phyloP scores from a whole-genome alignment of 2,888 invertebrate species.

The Leucophora obtusa region DNA sequence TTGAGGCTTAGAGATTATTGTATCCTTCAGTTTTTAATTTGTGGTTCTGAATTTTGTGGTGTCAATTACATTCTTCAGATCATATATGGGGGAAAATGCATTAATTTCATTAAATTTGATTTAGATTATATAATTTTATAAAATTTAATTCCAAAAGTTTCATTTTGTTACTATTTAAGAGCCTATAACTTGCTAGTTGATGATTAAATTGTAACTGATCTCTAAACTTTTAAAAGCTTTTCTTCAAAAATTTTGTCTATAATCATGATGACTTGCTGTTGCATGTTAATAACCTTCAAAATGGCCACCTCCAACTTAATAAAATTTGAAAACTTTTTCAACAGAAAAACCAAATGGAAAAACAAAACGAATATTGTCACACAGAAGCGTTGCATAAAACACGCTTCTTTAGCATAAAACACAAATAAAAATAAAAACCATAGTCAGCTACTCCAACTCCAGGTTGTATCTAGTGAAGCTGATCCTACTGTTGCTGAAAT shows the following conservation, averaged over 20 bases:
- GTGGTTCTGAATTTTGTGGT: no score
- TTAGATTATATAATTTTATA: no score
- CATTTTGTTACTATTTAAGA: no score
- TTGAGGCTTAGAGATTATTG: no score
- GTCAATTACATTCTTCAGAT: no score
- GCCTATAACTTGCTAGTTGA: no score
- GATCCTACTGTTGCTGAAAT: not conserved
- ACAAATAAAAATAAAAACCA: not conserved
- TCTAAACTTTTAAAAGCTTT: not conserved
- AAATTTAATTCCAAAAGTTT: no score
- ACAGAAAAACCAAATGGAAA: not conserved
- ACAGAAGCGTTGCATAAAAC: slow-evolving; percentile 60
- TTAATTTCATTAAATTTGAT: no score
- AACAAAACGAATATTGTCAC: slow-evolving; percentile 45
- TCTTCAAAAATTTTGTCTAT: not conserved
- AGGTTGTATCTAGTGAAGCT: not conserved
- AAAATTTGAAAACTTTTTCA: slow-evolving; percentile 5
- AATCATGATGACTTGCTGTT: slow-evolving; percentile 38
- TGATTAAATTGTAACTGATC: no score
- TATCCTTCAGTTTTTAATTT: no score
- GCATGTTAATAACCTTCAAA: slow-evolving; percentile 41
- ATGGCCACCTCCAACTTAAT: slow-evolving; percentile 37
- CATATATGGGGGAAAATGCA: no score
- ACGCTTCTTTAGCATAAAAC: slow-evolving; percentile 33
- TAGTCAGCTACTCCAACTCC: not conserved